Evolutionary conservation across 2,888 invertebrate genomes (phyloP).

Genomic region (Aricia artaxerxes): DNA sequence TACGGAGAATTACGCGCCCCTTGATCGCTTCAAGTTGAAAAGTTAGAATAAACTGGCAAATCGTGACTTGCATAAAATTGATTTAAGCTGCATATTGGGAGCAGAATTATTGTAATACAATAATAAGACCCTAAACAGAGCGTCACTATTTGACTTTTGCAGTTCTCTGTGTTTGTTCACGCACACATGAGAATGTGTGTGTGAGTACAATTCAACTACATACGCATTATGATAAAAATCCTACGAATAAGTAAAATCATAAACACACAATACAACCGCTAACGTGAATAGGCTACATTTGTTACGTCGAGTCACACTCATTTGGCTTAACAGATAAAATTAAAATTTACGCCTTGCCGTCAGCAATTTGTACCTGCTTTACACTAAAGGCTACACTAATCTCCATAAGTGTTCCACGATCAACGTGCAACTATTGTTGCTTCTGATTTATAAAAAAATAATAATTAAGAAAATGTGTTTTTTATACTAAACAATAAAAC

Average conservation of each 20-base stretch:
- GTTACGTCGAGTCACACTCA: conserved; percentile 79
- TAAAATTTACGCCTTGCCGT: conserved; percentile 80
- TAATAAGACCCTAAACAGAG: background rate
- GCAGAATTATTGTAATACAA: background rate
- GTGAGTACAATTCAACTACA: no score
- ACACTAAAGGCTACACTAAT: conserved; percentile 74
- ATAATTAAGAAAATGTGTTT: no score
- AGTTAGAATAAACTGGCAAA: conserved; percentile 77
- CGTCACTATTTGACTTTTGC: no score
- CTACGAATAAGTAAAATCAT: no score
- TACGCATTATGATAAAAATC: no score
- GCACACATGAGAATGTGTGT: no score
- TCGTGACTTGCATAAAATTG: conserved; percentile 69
- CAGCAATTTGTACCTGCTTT: conserved; percentile 79
- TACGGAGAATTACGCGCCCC: conserved; percentile 73
- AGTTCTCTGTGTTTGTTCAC: no score
- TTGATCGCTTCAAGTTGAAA: conserved; percentile 73
- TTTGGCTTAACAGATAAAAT: conserved; percentile 81
- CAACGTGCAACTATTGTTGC: conserved; percentile 34
- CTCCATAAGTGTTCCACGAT: conserved; percentile 77
- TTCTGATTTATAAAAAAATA: background rate
- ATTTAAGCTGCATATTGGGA: conserved; percentile 5
- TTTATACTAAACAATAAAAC: no score
- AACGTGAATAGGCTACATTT: conserved; percentile 78
- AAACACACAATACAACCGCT: conserved; percentile 44